Evolutionary conservation across 2,113 vertebrate species (phyloP).

Genomic region (Sceloporus undulatus): DNA sequence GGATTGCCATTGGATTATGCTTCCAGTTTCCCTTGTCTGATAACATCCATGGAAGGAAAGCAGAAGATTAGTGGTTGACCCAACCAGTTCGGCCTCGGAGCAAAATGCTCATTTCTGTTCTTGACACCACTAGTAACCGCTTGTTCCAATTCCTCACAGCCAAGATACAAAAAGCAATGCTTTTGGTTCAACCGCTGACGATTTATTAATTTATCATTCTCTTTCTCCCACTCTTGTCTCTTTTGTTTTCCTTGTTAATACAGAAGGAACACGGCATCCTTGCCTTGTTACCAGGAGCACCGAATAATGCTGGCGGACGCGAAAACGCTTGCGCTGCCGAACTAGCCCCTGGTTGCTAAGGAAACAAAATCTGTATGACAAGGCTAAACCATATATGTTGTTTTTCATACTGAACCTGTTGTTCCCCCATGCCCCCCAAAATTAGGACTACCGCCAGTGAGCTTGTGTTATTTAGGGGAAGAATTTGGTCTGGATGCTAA

Average conservation of each 20-base stretch:
- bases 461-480: no score
- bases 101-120: no score
- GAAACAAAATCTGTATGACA: conserved; percentile 5
- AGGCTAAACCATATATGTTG: not conserved
- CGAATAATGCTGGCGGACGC: not conserved
- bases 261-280: not conserved
- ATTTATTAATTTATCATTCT: not conserved
- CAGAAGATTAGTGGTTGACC: not conserved
- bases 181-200: not conserved
- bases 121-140: no score
- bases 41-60: not conserved
- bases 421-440: no score
- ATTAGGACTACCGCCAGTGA: no score
- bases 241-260: not conserved
- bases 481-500: no score
- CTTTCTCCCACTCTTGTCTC: not conserved
- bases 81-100: no score
- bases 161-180: no score
- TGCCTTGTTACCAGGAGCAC: not conserved
- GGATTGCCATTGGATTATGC: no score
- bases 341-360: conserved; percentile 21
- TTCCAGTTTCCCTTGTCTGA: no score
- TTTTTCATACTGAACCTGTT: not conserved
- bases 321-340: not conserved
- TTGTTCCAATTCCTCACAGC: no score